phyloP scores from a whole-genome alignment of 2,113 vertebrate genomes.

The Panthera leo region DNA sequence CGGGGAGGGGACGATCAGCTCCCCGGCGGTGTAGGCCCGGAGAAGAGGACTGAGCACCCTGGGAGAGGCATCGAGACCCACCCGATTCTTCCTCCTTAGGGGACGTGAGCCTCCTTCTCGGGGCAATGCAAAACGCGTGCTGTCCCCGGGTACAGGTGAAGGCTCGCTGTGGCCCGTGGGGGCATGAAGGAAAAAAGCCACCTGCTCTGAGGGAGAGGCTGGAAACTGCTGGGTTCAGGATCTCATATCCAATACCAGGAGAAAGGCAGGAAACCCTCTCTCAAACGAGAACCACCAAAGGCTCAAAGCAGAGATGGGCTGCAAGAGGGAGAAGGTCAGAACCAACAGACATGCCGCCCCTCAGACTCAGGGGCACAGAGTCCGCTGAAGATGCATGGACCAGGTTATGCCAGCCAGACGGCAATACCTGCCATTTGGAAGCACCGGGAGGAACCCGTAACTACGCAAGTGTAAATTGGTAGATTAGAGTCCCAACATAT shows the following conservation, averaged over 20 bases:
- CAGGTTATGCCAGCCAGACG: no score
- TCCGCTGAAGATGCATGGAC: neutral
- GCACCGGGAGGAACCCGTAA: neutral
- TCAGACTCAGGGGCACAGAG: neutral
- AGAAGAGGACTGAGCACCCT: neutral
- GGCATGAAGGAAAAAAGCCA: no score
- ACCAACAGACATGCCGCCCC: no score
- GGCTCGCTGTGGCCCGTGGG: neutral
- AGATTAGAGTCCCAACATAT: neutral
- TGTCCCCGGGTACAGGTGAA: neutral
- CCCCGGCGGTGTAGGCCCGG: fast-evolving
- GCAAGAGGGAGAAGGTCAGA: neutral
- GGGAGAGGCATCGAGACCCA: neutral
- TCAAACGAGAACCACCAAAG: neutral
- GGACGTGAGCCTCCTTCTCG: neutral
- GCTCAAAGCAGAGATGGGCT: neutral
- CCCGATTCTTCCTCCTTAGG: neutral
- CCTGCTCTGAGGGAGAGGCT: neutral
- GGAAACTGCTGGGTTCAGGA: neutral
- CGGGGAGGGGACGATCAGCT: no score
- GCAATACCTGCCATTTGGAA: neutral
- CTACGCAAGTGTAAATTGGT: neutral
- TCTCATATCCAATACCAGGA: neutral
- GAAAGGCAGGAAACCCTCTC: neutral
- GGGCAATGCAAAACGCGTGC: neutral